Evolutionary conservation across 2,797 vertebrate genomes (phyloP), one percentile per base, ranked within the genome.

Genomic region (Gallinago solitaria): DNA sequence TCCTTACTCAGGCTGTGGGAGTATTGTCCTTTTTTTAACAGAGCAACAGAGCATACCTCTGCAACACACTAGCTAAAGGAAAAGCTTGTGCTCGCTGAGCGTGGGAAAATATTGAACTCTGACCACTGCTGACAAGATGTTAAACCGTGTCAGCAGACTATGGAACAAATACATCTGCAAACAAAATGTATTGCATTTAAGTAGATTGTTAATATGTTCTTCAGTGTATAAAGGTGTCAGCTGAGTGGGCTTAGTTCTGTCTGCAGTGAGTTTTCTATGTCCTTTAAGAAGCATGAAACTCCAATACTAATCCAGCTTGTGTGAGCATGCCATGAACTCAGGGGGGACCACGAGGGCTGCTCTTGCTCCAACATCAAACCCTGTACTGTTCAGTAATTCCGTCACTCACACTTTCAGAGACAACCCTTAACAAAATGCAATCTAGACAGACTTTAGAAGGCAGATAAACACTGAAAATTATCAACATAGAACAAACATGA

Each of bases 381-480:
- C 33, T 53, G 33, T 30, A 65, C 12, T 56, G 35, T 21, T 43
- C 39, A 56, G 80, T 90, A 68, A 70, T 65, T 84, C 68, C 17
- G 12, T 59, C 71, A 48, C 0, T 0, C 17, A 35, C 33, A 21
- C 32, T 84, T 82, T 47, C 43, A 82, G 78, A 93, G 56, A 74
- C 80, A 89, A 16, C 53, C 27, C 53, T 76, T 48, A 74, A 47
- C n/a, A 57, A 95, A 90, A 63, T 19, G 18, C 12, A 48, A 39
- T 57, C 75, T 47, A 61, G 35, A 27, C 37, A 51, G 67, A 73
- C 54, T 76, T 90, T 32, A 41, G 41, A 56, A 90, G 76, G 35
- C 83, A 89, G 92, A 94, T 90, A 94, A 91, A 81, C 24, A 47
- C 3, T 64, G 60, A 87, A 89, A 70, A 50, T 83, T 91, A 95